Conservation (phyloP, 2,888 invertebrate species). For the Mythimna albipuncta region DNA sequence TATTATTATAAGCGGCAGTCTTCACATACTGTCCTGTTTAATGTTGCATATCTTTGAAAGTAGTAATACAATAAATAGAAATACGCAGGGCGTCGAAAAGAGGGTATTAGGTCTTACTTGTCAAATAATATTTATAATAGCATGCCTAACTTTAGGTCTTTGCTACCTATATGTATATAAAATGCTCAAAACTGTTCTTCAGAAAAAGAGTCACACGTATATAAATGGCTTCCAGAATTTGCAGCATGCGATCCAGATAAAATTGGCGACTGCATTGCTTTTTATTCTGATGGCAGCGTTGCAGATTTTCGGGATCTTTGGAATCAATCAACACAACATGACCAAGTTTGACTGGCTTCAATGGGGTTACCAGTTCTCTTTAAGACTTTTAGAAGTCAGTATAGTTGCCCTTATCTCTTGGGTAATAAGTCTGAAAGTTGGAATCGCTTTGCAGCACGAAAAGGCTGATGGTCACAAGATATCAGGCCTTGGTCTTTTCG, state of each 20-base stretch:
- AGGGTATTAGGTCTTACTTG: constrained; percentile 94
- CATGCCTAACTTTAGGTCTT: constrained; percentile 95
- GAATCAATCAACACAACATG: constrained; percentile 89
- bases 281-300: constrained; percentile 96
- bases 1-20: constrained; percentile 94
- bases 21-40: constrained; percentile 95
- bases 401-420: constrained; percentile 96
- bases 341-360: constrained; percentile 96
- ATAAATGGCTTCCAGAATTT: constrained; percentile 95
- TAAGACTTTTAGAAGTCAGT: constrained; percentile 96
- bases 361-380: constrained; percentile 97
- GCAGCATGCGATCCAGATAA: constrained; percentile 97
- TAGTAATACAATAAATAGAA: constrained; percentile 87
- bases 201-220: constrained; percentile 95
- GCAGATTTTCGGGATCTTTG: constrained; percentile 94
- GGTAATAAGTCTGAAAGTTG: constrained; percentile 94
- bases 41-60: constrained; percentile 95
- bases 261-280: constrained; percentile 96
- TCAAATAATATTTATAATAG: constrained; percentile 96
- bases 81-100: constrained; percentile 86
- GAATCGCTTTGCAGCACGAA: constrained; percentile 92
- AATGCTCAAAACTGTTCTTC: constrained; percentile 93
- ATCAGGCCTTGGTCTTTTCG: constrained; percentile 95
- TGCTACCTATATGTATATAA: constrained; percentile 96
- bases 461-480: constrained; percentile 92